A percentile compares a stretch with the other conserved stretches of the same genome.
Evolutionary conservation across 2,113 vertebrate species (phyloP).

Genomic region (Falco punctatus): DNA sequence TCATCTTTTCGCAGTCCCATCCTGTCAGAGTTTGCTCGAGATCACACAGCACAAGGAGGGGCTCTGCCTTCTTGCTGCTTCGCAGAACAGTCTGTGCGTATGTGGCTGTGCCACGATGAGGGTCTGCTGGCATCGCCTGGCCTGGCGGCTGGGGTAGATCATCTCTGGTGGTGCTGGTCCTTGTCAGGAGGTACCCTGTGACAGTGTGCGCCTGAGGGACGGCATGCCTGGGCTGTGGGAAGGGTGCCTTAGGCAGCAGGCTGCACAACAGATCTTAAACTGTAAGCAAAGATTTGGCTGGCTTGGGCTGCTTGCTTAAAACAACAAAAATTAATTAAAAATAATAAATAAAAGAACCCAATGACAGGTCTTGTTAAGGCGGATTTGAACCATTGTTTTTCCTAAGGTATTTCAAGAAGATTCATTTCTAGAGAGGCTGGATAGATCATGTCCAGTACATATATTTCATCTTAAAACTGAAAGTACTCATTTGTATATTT

Average conservation of each 20-base stretch:
- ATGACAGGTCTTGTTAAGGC: not conserved
- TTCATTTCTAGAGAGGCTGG: not conserved
- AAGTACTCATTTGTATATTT: not conserved
- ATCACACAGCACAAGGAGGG: rapidly evolving
- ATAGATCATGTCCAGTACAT: not conserved
- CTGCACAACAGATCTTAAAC: not conserved
- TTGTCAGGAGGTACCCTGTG: too few relatives aligned
- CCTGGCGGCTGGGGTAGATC: not conserved
- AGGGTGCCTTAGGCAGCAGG: not conserved
- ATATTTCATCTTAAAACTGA: not conserved
- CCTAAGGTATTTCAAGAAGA: not conserved
- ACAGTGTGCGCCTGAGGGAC: rapidly evolving
- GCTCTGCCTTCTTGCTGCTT: not conserved
- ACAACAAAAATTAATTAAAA: not conserved
- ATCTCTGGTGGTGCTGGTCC: not conserved
- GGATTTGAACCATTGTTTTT: not conserved
- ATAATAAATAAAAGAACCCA: not conserved
- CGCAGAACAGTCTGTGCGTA: not conserved
- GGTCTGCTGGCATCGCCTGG: too few relatives aligned
- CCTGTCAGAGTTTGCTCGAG: not conserved
- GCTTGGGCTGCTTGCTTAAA: not conserved
- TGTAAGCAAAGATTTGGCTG: not conserved
- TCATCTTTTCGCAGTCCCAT: not conserved
- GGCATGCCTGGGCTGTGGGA: not conserved
- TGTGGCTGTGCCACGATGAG: not conserved